phyloP scores from a whole-genome alignment of 2,797 vertebrate genomes.

The Rhabdomys pumilio region DNA sequence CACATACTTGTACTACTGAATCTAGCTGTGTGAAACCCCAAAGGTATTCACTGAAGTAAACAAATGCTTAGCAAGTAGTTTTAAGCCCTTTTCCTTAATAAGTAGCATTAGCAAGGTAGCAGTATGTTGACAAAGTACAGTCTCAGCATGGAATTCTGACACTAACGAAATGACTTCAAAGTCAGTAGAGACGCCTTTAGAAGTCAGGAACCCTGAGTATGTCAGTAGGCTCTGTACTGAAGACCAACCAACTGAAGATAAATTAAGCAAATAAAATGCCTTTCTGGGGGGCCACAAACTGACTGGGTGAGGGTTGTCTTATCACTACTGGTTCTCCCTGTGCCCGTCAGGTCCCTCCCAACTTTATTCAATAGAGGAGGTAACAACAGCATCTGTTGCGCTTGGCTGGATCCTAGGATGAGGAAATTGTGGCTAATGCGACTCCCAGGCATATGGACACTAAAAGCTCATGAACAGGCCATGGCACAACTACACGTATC shows the following conservation, averaged over 20 bases:
- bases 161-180: slow-evolving; percentile 40
- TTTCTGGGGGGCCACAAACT: neutral
- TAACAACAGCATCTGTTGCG: slow-evolving; percentile 80
- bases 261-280: neutral
- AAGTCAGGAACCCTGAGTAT: slow-evolving; percentile 34
- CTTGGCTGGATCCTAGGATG: slow-evolving; percentile 72
- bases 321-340: neutral
- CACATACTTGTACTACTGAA: neutral
- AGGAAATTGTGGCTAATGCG: slow-evolving; percentile 74
- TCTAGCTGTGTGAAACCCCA: slow-evolving; percentile 61
- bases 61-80: slow-evolving; percentile 76
- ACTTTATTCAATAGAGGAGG: slow-evolving; percentile 75
- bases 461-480: neutral
- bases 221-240: neutral
- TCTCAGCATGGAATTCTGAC: slow-evolving; percentile 58
- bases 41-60: slow-evolving; percentile 72
- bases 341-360: neutral
- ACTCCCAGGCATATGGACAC: slow-evolving; percentile 70
- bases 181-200: slow-evolving; percentile 46
- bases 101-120: slow-evolving; percentile 74
- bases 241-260: neutral
- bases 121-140: slow-evolving; percentile 67
- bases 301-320: neutral
- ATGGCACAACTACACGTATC: neutral
- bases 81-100: slow-evolving; percentile 69